phyloP scores from a whole-genome alignment of 2,888 invertebrate genomes.

The Cosmia pyralina region DNA sequence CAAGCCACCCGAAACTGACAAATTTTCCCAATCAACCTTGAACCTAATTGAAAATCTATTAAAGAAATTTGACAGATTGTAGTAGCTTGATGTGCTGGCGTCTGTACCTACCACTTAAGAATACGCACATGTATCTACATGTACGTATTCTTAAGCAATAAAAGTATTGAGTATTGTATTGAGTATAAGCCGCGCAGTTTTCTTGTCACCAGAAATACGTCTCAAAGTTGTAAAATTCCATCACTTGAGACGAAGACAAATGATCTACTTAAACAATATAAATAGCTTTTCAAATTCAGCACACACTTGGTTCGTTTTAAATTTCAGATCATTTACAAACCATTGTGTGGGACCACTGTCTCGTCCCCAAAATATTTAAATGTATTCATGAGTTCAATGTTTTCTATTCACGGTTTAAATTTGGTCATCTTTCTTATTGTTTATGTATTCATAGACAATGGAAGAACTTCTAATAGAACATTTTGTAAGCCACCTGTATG shows the following conservation, averaged over 20 bases:
- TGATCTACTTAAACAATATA: conserved; percentile 30
- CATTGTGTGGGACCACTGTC: conserved; percentile 61
- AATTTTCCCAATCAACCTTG: too few species aligned
- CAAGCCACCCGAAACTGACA: too few species aligned
- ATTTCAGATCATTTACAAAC: conserved; percentile 66
- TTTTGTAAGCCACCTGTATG: conserved; percentile 32
- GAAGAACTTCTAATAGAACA: conserved; percentile 27
- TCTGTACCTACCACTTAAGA: too few species aligned
- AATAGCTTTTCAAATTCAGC: conserved; percentile 46
- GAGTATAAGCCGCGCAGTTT: not conserved
- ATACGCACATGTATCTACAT: too few species aligned
- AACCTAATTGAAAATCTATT: too few species aligned
- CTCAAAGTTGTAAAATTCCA: not conserved
- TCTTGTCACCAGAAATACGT: not conserved
- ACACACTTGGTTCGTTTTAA: conserved; percentile 60
- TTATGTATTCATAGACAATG: conserved; percentile 45
- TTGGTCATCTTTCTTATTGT: conserved; percentile 59
- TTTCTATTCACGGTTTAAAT: conserved; percentile 64
- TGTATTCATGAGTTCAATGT: conserved; percentile 68
- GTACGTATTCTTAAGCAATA: too few species aligned
- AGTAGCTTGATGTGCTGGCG: too few species aligned
- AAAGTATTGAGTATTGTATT: too few species aligned
- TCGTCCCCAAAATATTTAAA: conserved; percentile 72
- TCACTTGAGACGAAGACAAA: conserved; percentile 35
- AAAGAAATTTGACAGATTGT: too few species aligned